A percentile compares a stretch with the other conserved stretches of the same genome.
These are phyloP conservation scores for Trichechus manatus DNA, from an alignment of 2,113 vertebrate species.

Conservation along the genomic window DNA sequence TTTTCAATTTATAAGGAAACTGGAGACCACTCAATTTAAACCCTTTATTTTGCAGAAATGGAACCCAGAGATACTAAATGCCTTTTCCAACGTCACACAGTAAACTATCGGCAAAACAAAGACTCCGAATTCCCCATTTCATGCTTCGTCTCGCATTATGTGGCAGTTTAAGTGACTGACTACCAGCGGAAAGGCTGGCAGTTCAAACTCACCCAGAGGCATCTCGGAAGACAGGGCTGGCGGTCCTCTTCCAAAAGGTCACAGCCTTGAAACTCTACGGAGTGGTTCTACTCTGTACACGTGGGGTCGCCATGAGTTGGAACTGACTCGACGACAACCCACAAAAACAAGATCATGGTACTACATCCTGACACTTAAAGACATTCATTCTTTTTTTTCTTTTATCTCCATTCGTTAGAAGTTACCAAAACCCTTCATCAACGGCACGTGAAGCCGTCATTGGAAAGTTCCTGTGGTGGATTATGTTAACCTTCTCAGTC, in stretches of 20 bases:
- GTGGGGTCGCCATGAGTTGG: too few species aligned
- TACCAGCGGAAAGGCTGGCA: background rate
- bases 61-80: background rate
- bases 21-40: background rate
- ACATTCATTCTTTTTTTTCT: background rate
- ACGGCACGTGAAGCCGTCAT: background rate
- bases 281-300: too few species aligned
- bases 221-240: too few species aligned
- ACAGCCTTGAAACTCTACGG: too few species aligned
- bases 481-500: background rate
- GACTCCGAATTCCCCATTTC: background rate
- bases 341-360: background rate
- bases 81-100: background rate
- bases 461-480: background rate
- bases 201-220: background rate
- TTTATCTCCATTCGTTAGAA: background rate
- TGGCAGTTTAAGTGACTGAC: background rate
- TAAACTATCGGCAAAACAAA: background rate
- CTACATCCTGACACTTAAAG: background rate
- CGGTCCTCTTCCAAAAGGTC: too few species aligned
- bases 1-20: background rate
- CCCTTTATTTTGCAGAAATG: background rate
- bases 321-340: background rate
- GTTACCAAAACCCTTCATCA: background rate
- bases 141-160: background rate